A percentile compares a stretch with the other conserved stretches of the same genome.
Conservation (phyloP, 2,113 vertebrate species). For the Apus apus region DNA sequence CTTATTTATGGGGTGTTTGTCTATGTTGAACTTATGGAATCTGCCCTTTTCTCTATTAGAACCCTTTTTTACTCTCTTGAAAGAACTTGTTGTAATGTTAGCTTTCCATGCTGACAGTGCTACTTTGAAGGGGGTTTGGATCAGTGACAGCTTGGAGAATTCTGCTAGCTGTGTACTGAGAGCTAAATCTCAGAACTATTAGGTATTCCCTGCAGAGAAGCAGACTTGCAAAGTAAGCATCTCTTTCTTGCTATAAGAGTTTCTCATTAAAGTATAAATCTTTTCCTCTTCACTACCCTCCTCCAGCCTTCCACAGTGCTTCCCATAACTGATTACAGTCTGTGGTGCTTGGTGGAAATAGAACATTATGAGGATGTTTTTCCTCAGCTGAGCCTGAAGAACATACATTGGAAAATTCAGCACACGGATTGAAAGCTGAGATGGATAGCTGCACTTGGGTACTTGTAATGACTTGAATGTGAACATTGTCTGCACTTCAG, state of each 20-base stretch:
- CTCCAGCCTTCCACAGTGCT: neutral
- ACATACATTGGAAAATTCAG: neutral
- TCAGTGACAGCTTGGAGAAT: constrained; percentile 45
- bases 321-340: neutral
- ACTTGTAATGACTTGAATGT: neutral
- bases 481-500: neutral
- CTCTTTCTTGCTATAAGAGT: constrained; percentile 42
- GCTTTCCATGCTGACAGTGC: constrained; percentile 47
- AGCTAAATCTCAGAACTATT: constrained; percentile 20
- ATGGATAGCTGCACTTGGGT: neutral
- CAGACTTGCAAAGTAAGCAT: constrained; percentile 66
- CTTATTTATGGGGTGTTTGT: neutral
- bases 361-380: neutral
- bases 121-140: constrained; percentile 47
- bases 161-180: constrained; percentile 47
- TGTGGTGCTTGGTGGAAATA: constrained; percentile 18
- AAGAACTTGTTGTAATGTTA: constrained; percentile 16
- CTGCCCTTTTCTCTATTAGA: constrained; percentile 8
- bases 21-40: neutral
- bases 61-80: constrained; percentile 10
- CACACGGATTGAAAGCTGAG: neutral
- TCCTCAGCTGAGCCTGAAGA: neutral
- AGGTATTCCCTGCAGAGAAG: constrained; percentile 58
- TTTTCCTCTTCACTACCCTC: constrained; percentile 14
- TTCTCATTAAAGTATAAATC: constrained; percentile 48